Percentiles rank a stretch among this genome's conserved stretches.
These are phyloP conservation scores for Brachyptera putata DNA, from an alignment of 2,888 invertebrate species.

Conservation along the genomic window DNA sequence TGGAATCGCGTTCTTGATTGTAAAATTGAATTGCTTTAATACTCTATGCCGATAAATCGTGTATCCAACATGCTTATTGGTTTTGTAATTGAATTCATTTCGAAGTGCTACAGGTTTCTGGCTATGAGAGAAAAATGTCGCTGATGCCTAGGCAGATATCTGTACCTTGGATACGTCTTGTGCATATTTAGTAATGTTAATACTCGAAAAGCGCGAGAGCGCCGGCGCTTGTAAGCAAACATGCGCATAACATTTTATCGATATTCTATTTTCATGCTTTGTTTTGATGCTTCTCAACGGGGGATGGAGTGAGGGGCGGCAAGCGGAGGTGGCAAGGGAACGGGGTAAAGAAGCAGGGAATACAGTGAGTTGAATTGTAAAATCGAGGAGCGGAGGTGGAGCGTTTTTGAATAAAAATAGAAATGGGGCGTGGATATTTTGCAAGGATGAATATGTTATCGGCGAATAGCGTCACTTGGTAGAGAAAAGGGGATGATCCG, in stretches of 20 bases:
- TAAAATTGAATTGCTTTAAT: too few relatives aligned
- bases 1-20: too few relatives aligned
- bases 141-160: too few relatives aligned
- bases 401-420: slow-evolving; percentile 29
- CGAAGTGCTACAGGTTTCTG: too few relatives aligned
- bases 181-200: too few relatives aligned
- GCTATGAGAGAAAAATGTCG: too few relatives aligned
- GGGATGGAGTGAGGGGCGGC: neutral
- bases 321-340: neutral
- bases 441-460: slow-evolving; percentile 31
- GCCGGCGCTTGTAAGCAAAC: too few relatives aligned
- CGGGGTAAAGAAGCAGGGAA: neutral
- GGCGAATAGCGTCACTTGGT: slow-evolving; percentile 23
- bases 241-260: neutral
- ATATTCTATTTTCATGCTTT: neutral
- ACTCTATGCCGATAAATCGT: too few relatives aligned
- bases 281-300: neutral
- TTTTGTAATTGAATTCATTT: too few relatives aligned
- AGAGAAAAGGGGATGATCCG: neutral
- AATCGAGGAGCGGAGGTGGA: slow-evolving; percentile 26
- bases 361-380: slow-evolving; percentile 6
- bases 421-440: slow-evolving; percentile 25
- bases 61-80: too few relatives aligned
- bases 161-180: too few relatives aligned
- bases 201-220: too few relatives aligned